Evolutionary conservation across 2,797 vertebrate genomes (phyloP), one percentile per base, ranked within the genome.

Genomic region (Chiroxiphia lanceolata): DNA sequence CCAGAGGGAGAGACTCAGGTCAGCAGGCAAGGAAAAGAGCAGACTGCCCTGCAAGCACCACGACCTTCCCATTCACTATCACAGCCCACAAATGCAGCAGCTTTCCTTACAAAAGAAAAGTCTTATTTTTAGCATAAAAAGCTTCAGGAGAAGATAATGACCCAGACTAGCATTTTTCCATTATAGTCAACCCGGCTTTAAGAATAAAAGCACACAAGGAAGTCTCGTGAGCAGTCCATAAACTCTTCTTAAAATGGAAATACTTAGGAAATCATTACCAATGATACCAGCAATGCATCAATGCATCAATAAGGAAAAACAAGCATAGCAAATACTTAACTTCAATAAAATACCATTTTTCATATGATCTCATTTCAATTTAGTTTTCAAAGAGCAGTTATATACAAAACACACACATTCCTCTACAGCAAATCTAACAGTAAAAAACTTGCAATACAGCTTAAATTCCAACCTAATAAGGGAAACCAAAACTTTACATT

Each of bases 381-480:
- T 65, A 34, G 23, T 53, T 83, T 88, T 82, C 10, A 40, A 81
- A 75, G 34, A 64, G 83, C 13, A 38, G 18, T 13, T 57, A 64
- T 5, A 77, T 0, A 71, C 20, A 78, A 81, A 70, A 74, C 3
- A 12, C 3, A 33, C 3, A 15, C 3, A 33, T 7, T 33, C 3
- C 67, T 48, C 31, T 42, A 38, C 6, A 21, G 22, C 36, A 87
- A 81, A 84, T 25, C 34, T 65, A 87, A 38, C 27, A 15, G 23
- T 22, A 65, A 47, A 79, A 68, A 60, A 17, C 23, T 47, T 60
- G 9, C 12, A 76, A 67, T 27, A 44, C 17, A 80, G 36, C 13
- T 50, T 89, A 34, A 61, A 44, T 42, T 83, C 19, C 45, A 90
- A 48, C 9, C 31, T 48, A 74, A 45, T 2, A 10, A 40, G 21